phyloP scores from a whole-genome alignment of 1,140 invertebrate species.

The Bombus haemorrhoidalis region DNA sequence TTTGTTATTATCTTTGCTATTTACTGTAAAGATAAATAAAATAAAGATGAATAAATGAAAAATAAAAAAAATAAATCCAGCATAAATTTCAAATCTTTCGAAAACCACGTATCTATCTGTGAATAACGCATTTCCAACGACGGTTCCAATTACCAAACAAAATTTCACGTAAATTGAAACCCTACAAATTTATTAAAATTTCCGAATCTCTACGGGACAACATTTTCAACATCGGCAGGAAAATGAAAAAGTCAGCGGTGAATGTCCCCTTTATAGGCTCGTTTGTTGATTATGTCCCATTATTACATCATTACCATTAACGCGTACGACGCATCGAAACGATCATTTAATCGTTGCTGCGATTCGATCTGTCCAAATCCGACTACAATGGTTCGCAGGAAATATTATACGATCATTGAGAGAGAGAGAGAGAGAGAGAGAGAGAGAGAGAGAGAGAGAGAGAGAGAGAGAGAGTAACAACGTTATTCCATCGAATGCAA shows the following conservation, averaged over 20 bases:
- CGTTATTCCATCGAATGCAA: conserved; percentile 50
- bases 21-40: too few relatives aligned
- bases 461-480: conserved; percentile 47
- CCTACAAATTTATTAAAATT: too few relatives aligned
- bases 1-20: neutral
- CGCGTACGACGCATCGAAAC: conserved; percentile 34
- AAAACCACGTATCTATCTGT: neutral
- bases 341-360: conserved; percentile 46
- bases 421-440: neutral
- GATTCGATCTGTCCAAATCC: conserved; percentile 44
- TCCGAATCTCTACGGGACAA: neutral
- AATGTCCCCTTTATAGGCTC: neutral
- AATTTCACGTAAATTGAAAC: too few relatives aligned
- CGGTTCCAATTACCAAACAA: too few relatives aligned
- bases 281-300: neutral
- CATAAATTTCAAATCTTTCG: neutral
- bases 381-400: conserved; percentile 16
- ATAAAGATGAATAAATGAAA: too few relatives aligned
- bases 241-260: neutral
- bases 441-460: too few relatives aligned
- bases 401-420: conserved; percentile 17
- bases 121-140: neutral
- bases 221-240: too few relatives aligned
- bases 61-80: too few relatives aligned
- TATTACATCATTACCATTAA: conserved; percentile 21